phyloP scores from a whole-genome alignment of 2,113 vertebrate genomes.

The Stegastes partitus region DNA sequence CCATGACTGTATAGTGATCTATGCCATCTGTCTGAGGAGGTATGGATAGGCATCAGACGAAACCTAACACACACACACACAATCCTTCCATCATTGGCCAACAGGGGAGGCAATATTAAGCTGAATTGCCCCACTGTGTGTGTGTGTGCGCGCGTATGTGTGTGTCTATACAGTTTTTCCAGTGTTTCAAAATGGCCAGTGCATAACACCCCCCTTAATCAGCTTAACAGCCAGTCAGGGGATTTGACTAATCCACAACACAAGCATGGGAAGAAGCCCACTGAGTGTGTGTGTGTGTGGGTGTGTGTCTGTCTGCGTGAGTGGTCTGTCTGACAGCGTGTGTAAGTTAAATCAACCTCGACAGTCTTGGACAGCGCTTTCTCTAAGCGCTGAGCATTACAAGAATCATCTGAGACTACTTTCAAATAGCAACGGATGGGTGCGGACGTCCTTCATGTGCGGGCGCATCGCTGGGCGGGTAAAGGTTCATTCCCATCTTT shows the following conservation, averaged over 20 bases:
- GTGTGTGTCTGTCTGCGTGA: constrained; percentile 57
- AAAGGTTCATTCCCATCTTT: constrained; percentile 2
- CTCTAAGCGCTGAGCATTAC: constrained; percentile 31
- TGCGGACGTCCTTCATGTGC: constrained; percentile 25
- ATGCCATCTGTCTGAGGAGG: constrained; percentile 79
- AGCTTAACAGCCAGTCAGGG: constrained; percentile 75
- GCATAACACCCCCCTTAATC: constrained; percentile 72
- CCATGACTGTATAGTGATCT: constrained; percentile 56
- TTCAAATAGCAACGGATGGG: constrained; percentile 6
- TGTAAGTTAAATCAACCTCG: constrained; percentile 52
- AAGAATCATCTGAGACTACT: constrained; percentile 25
- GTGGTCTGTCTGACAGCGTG: constrained; percentile 46
- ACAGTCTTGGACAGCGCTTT: constrained; percentile 29
- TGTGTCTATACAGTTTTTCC: constrained; percentile 35
- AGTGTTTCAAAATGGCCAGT: constrained; percentile 77
- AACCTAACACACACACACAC: constrained; percentile 17
- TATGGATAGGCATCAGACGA: constrained; percentile 69
- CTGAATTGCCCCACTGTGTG: constrained; percentile 28
- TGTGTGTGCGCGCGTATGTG: constrained; percentile 1
- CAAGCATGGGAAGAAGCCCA: constrained; percentile 70
- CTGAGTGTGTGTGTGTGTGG: constrained; percentile 53
- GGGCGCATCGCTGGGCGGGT: constrained; percentile 30
- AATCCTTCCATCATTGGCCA: constrained; percentile 42
- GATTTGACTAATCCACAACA: constrained; percentile 81
- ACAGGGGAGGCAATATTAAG: constrained; percentile 49